These are phyloP conservation scores for Metacarcinus magister DNA, from an alignment of 2,888 invertebrate genomes.

Conservation along the genomic window DNA sequence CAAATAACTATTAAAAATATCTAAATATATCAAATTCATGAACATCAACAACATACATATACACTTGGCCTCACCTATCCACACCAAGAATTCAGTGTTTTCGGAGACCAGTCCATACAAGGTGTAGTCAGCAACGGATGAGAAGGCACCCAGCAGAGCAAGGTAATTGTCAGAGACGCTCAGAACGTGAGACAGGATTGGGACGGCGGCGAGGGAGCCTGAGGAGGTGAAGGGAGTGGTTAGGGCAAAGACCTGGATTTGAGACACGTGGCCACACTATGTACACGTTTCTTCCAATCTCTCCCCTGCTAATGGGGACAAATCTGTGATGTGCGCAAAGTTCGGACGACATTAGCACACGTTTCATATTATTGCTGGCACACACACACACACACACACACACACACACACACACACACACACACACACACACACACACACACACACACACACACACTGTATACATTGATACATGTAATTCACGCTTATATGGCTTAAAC, in stretches of 20 bases:
- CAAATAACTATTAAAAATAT: conserved; percentile 22
- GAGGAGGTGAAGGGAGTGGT: neutral
- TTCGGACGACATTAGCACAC: neutral
- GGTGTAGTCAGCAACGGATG: conserved; percentile 79
- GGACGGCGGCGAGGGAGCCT: conserved; percentile 56
- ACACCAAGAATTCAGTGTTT: conserved; percentile 74
- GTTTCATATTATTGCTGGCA: no score
- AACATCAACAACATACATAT: neutral
- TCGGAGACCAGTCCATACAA: conserved; percentile 78
- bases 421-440: conserved; percentile 52
- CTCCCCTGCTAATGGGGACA: neutral
- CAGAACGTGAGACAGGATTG: conserved; percentile 72
- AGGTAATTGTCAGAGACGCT: conserved; percentile 77
- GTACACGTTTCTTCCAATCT: neutral
- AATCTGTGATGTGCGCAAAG: neutral
- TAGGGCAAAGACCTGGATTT: conserved; percentile 12
- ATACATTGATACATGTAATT: neutral
- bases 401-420: neutral
- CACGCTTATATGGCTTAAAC: no score
- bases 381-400: conserved; percentile 51
- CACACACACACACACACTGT: neutral
- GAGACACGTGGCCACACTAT: neutral
- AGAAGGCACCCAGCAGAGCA: conserved; percentile 79
- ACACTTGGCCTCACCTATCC: conserved; percentile 78
- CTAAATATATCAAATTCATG: neutral